Base-by-base conservation (phyloP, 2,113 vertebrate genomes). In the Antechinus stuartii region DNA sequence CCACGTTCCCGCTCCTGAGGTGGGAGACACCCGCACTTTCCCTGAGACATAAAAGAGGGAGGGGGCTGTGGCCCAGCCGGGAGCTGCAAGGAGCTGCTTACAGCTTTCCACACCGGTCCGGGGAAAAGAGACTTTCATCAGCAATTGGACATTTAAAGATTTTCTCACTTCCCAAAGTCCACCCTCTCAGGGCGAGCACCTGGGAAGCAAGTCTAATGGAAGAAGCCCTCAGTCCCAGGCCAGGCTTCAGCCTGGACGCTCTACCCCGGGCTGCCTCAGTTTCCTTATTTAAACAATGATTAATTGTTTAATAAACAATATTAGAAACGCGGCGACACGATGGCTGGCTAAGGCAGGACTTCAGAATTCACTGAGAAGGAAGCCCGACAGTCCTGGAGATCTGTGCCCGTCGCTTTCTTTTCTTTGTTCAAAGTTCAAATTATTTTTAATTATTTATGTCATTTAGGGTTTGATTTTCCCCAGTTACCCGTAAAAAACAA, bases 261-360 rank as follows among this genome's bases (percentile, higher is more conserved):
- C 9, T 8, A 11, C 56, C 56, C 56, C 10, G 57, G 9, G 27
- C 50, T 52, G 50, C 57, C 57, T 61, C 27, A 1, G 57, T 92
- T 96, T 96, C 61, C 52, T 35, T 35, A 16, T 12, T 61, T 61
- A 35, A 10, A 30, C 30, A 61, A 8, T 7, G 49, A 49, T 49
- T 49, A 49, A 49, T 49, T 49, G 49, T 49, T 49, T 49, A 49
- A 5, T 49, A 7, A 49, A 49, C 47, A 49, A 49, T 95, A 94
- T 90, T 92, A 27, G 95, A 96, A 93, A 94, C 42, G 3, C 84
- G 91, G 3, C 35, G 54, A 27, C 50, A 16, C 68, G 49, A 30
- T 30, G 57, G 76, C 10, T n/a, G 1, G 24, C 3, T 2, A 61
- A 8, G 57, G 27, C 8, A 3, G 57, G 30, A 16, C 12, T 35